Evolutionary conservation across 1,140 invertebrate species (phyloP).

Genomic region (Babylonia areolata): DNA sequence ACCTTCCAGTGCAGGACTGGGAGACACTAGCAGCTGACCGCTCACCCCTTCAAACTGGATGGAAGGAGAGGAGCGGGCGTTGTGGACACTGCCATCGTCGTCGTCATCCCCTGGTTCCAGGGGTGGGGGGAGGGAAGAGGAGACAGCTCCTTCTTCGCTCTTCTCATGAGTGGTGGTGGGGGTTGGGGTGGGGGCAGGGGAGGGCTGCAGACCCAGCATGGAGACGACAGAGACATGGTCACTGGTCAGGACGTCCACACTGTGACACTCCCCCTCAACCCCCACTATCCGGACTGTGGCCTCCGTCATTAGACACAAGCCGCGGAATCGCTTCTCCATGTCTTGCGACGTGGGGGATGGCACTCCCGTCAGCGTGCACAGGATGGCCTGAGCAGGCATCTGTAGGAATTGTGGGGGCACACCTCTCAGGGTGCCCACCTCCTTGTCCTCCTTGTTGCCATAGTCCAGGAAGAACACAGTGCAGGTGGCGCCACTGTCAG

Average conservation of each 20-base stretch:
- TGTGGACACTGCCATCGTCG: too few relatives aligned
- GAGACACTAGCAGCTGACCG: too few relatives aligned
- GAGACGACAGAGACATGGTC: background rate
- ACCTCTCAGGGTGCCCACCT: constrained; percentile 27
- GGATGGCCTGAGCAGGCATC: background rate
- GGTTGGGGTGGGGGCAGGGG: background rate
- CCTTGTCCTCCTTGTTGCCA: constrained; percentile 48
- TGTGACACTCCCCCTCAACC: background rate
- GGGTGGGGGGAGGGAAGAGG: too few relatives aligned
- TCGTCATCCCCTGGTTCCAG: too few relatives aligned
- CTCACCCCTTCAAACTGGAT: too few relatives aligned
- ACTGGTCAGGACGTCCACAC: background rate
- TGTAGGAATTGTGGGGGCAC: constrained; percentile 31
- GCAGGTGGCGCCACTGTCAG: constrained; percentile 1
- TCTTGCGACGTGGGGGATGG: background rate
- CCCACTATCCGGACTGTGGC: background rate
- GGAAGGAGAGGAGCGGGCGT: background rate
- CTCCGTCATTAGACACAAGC: background rate
- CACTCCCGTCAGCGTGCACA: constrained; percentile 27
- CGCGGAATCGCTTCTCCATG: background rate
- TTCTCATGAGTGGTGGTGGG: background rate
- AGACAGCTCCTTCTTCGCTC: too few relatives aligned
- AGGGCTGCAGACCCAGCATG: background rate
- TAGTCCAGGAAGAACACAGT: constrained; percentile 51
- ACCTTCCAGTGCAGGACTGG: background rate